Conservation (phyloP, 2,888 invertebrate species). For the Pristionchus fissidentatus region DNA sequence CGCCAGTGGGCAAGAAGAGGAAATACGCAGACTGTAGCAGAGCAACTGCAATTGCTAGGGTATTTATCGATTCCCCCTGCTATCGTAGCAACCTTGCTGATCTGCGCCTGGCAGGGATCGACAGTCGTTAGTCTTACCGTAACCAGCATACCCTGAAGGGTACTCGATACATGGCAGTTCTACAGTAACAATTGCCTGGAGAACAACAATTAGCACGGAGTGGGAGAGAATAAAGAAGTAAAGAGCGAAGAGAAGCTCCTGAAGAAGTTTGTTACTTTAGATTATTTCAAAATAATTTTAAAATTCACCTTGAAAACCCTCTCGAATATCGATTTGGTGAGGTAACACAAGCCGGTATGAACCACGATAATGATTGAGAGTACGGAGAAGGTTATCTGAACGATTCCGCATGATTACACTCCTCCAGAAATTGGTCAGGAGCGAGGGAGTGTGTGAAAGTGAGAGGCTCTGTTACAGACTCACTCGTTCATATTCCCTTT, state of each 20-base stretch:
- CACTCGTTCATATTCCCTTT: neutral
- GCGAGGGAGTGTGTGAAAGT: too few species aligned
- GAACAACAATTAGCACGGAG: neutral
- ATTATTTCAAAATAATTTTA: neutral
- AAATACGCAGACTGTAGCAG: slow-evolving; percentile 12
- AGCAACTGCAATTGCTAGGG: neutral
- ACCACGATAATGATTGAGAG: slow-evolving; percentile 25
- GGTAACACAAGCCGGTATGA: neutral
- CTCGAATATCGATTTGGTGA: slow-evolving; percentile 33
- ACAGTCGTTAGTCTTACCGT: neutral
- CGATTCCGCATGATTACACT: neutral
- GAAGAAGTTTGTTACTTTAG: neutral
- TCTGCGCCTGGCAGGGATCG: slow-evolving; percentile 35
- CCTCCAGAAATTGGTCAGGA: too few species aligned
- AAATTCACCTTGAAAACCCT: slow-evolving; percentile 29
- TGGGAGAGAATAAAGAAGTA: slow-evolving; percentile 3
- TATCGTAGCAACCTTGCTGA: slow-evolving; percentile 13
- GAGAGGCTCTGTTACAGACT: too few species aligned
- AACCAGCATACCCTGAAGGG: slow-evolving; percentile 5
- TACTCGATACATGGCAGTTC: neutral
- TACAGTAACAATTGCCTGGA: slow-evolving; percentile 17
- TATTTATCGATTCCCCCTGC: neutral
- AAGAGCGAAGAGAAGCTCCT: slow-evolving; percentile 27
- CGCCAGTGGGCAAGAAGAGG: neutral
- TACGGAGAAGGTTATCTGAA: slow-evolving; percentile 30